phyloP scores from a whole-genome alignment of 2,113 vertebrate genomes.

The Terrapene triunguis region DNA sequence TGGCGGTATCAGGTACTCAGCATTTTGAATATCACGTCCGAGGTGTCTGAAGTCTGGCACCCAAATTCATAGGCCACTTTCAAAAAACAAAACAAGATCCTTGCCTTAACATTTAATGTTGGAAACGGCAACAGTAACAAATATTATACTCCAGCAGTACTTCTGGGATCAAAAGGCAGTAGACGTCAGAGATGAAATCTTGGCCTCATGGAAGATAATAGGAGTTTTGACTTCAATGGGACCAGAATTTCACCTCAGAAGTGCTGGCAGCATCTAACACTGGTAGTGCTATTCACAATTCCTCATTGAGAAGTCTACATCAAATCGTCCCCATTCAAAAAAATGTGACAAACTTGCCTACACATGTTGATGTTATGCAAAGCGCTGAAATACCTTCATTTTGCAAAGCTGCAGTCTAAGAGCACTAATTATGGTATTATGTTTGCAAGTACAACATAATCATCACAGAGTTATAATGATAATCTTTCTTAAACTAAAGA shows the following conservation, averaged over 20 bases:
- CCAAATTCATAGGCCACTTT: neutral
- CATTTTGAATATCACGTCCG: neutral
- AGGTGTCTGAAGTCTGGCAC: neutral
- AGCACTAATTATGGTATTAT: neutral
- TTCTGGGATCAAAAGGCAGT: neutral
- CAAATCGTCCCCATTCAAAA: neutral
- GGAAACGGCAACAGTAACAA: neutral
- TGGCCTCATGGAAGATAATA: neutral
- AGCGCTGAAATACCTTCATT: neutral
- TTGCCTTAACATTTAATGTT: neutral
- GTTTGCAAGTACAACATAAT: neutral
- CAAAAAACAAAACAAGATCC: neutral
- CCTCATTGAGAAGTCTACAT: neutral
- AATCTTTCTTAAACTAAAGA: conserved; percentile 22
- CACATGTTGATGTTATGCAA: neutral
- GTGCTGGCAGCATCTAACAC: no score
- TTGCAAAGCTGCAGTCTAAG: neutral
- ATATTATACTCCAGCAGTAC: neutral
- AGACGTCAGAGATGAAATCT: neutral
- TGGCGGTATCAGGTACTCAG: neutral
- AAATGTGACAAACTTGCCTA: neutral
- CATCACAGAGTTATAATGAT: neutral
- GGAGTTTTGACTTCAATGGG: neutral
- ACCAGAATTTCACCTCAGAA: neutral
- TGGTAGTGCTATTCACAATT: neutral